These are phyloP conservation scores for Pyralis farinalis DNA, from an alignment of 2,888 invertebrate species.

Conservation along the genomic window DNA sequence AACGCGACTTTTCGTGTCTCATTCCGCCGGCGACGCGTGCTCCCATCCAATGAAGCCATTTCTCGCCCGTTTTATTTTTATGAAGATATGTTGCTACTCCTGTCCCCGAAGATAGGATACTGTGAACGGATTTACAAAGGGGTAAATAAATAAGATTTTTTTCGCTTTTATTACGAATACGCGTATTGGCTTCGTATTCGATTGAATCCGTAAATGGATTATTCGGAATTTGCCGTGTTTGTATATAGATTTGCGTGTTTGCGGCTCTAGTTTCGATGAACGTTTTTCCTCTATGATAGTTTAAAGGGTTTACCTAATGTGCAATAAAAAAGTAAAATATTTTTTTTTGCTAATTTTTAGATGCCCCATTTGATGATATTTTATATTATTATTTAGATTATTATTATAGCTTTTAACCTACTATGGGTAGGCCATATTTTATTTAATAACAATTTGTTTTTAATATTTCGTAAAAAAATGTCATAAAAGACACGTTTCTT, in stretches of 20 bases:
- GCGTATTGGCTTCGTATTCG: constrained; percentile 21
- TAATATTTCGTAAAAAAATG: no score
- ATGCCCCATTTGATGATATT: no score
- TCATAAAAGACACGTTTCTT: no score
- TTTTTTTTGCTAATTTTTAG: no score
- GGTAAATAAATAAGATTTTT: constrained; percentile 43
- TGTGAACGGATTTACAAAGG: constrained; percentile 31
- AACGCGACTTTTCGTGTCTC: constrained; percentile 58
- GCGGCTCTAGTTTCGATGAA: background rate
- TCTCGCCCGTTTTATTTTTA: constrained; percentile 59
- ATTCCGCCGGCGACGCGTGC: constrained; percentile 42
- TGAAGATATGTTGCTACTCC: constrained; percentile 60
- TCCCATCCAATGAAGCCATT: constrained; percentile 41
- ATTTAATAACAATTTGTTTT: no score
- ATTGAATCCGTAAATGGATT: constrained; percentile 25
- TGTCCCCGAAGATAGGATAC: constrained; percentile 37
- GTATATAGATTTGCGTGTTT: background rate
- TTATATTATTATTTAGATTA: no score
- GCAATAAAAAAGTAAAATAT: background rate
- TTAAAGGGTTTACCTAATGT: no score
- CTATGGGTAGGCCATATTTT: no score
- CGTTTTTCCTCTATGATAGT: no score
- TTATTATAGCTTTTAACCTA: no score
- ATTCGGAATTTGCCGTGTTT: constrained; percentile 10
- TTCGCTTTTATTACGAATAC: constrained; percentile 24